Base-by-base conservation (phyloP, 2,113 vertebrate genomes). In the Glaucomys volans region DNA sequence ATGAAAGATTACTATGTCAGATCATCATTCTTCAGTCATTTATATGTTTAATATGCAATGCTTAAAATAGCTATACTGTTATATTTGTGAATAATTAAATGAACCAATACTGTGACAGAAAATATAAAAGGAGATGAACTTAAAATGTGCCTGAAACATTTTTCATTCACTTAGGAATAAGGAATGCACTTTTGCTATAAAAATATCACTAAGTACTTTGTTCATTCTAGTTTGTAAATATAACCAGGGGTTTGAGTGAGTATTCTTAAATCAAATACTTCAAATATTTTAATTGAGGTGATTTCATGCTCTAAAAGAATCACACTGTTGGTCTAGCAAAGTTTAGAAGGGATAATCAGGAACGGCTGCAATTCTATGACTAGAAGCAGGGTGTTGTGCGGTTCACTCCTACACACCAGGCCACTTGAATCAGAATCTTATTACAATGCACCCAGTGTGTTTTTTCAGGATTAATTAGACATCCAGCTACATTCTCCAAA, bases 71-170 rank as follows among this genome's bases (percentile, higher is more conserved):
- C 37, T 92, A 26, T 95, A 91, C 96, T 89, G 30, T 94, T 96
- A 95, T 93, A 94, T 97, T 97, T 97, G 81, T 96, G 16, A 97
- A 96, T 96, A 94, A 95, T 72, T 97, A 91, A 85, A 80, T 87
- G 80, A 92, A 52, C 26, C 76, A 96, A 86, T 77, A 76, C 11
- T 75, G 8, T 95, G 35, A 71, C 42, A 96, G 77, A 95, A 97
- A 98, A 96, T 87, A 95, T 72, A 94, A 95, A 86, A 96, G 91
- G 10, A 95, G 90, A 93, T 80, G 50, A 90, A 92, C 37, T 95
- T 40, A 92, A 90, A 98, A 93, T 90, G 2, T 66, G 8, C 17
- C 32, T 97, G 37, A 1, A 16, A 75, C 85, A 89, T 95, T 12
- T 90, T 93, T 94, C 79, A 92, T 42, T 94, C 13, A 24, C 40